phyloP scores from a whole-genome alignment of 1,140 invertebrate species.

The Mycetomoellerius zeteki region DNA sequence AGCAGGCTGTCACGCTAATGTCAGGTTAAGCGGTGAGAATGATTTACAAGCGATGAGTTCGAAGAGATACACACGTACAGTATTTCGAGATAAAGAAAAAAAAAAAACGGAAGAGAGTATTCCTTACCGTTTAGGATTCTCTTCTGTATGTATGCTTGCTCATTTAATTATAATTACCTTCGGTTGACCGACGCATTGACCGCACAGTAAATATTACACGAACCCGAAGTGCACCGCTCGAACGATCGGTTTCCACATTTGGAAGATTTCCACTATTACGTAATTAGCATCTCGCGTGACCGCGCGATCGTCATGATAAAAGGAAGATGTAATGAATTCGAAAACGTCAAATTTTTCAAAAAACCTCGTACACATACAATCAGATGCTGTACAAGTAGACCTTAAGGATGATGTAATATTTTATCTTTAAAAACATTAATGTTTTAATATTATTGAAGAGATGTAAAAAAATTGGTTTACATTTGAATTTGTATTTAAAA shows the following conservation, averaged over 20 bases:
- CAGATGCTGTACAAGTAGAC: background rate
- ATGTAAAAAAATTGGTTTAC: background rate
- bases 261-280: slow-evolving; percentile 47
- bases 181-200: background rate
- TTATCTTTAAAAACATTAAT: background rate
- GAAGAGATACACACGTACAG: slow-evolving; percentile 14
- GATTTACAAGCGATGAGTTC: slow-evolving; percentile 76
- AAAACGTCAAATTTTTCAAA: background rate
- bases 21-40: slow-evolving; percentile 78
- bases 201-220: slow-evolving; percentile 38
- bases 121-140: slow-evolving; percentile 5
- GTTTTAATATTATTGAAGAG: background rate
- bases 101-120: background rate
- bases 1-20: slow-evolving; percentile 78
- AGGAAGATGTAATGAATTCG: slow-evolving; percentile 35
- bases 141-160: background rate
- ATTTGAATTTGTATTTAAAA: background rate
- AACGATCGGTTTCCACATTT: slow-evolving; percentile 56
- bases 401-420: background rate
- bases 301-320: slow-evolving; percentile 29
- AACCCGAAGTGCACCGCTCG: background rate
- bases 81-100: background rate
- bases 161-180: slow-evolving; percentile 55
- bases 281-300: slow-evolving; percentile 55
- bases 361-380: background rate